These are phyloP conservation scores for Phoxinus phoxinus DNA, from an alignment of 2,113 vertebrate genomes.

Conservation along the genomic window DNA sequence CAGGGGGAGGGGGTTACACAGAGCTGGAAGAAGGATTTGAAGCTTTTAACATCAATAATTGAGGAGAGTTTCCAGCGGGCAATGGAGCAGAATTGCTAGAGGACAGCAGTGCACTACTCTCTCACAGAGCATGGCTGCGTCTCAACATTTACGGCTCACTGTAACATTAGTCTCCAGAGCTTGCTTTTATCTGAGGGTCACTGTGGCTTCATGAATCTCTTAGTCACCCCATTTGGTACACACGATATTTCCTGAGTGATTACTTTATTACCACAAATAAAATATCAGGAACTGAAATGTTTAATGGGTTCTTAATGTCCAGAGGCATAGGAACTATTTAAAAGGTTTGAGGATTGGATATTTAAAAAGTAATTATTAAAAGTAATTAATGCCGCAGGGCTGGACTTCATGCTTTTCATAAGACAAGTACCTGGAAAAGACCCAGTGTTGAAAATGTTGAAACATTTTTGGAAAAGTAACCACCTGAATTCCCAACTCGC, in stretches of 20 bases:
- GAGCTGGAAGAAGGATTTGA: neutral
- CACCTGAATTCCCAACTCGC: neutral
- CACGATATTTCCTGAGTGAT: neutral
- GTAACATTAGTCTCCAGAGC: neutral
- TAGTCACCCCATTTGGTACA: neutral
- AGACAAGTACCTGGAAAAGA: neutral
- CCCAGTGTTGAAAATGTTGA: neutral
- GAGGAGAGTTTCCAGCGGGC: conserved; percentile 20
- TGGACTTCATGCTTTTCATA: neutral
- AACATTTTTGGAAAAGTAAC: neutral
- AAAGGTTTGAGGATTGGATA: neutral
- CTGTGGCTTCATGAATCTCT: neutral
- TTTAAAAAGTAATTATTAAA: neutral
- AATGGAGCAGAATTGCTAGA: neutral
- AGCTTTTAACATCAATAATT: conserved; percentile 65
- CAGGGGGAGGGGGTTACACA: neutral
- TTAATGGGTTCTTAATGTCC: neutral
- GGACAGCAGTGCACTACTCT: neutral
- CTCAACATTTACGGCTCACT: neutral
- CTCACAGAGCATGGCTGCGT: neutral
- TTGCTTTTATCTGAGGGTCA: neutral
- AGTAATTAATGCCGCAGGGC: neutral
- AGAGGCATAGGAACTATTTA: neutral
- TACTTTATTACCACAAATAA: neutral
- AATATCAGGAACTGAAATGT: neutral